Conservation (phyloP, 92 coral and sea anemone species). For the Paragorgia papillata region DNA sequence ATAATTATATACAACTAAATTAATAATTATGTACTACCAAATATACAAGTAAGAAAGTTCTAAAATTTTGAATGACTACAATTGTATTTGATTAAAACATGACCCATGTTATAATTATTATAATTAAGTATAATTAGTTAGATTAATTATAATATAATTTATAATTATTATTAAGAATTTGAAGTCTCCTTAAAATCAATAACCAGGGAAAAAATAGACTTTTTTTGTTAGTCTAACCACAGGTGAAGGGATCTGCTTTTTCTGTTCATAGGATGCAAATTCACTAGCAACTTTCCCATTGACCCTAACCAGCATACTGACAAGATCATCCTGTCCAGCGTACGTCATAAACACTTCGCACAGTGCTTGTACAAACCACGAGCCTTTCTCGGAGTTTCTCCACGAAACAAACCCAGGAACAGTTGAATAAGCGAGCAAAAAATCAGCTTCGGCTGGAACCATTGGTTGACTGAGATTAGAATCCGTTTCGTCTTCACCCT, state of each 20-base stretch:
- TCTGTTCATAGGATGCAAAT: constrained; percentile 81
- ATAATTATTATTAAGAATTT: no score
- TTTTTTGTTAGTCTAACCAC: constrained; percentile 90
- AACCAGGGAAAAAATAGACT: constrained; percentile 72
- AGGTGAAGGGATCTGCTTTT: constrained; percentile 95
- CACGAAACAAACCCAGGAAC: constrained; percentile 99
- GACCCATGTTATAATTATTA: no score
- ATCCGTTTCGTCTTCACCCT: constrained; percentile 66
- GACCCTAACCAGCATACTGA: constrained; percentile 85
- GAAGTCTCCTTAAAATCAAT: constrained; percentile 6
- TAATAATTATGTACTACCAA: no score
- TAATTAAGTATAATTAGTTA: no score
- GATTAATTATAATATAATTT: no score
- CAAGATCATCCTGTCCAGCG: constrained; percentile 80
- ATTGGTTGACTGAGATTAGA: constrained; percentile 60
- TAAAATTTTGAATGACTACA: no score
- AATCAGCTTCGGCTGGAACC: constrained; percentile 92
- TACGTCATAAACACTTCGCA: constrained; percentile 75
- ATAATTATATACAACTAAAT: no score
- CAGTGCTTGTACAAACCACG: constrained; percentile 96
- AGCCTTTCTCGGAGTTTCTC: constrained; percentile 88
- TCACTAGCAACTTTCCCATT: constrained; percentile 92
- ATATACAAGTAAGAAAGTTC: no score
- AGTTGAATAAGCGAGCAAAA: constrained; percentile 87
- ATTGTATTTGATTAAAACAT: no score